Conservation (phyloP, 1,140 invertebrate species). For the Chionoecetes opilio region DNA sequence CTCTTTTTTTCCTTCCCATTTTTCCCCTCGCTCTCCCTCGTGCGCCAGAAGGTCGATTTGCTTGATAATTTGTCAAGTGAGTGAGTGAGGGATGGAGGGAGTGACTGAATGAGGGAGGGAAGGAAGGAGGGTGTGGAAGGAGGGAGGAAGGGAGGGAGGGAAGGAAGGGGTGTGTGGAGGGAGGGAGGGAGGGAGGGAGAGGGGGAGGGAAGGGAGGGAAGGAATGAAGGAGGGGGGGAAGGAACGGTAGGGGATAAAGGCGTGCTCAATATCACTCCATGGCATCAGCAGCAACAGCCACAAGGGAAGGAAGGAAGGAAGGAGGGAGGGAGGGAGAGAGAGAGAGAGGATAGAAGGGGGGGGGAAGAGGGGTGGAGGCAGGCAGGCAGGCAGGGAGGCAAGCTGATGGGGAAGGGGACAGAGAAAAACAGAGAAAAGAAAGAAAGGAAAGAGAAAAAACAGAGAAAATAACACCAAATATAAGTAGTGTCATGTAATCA, state of each 20-base stretch:
- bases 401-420: not conserved
- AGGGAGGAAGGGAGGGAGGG: not conserved
- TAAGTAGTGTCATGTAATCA: too few species aligned
- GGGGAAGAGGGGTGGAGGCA: not conserved
- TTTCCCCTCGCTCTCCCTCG: not conserved
- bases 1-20: too few species aligned
- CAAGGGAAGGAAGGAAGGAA: constrained; percentile 4
- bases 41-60: not conserved
- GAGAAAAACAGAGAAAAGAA: not conserved
- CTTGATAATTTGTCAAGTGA: constrained; percentile 30
- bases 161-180: not conserved
- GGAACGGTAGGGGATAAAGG: not conserved
- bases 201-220: not conserved
- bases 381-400: not conserved
- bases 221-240: not conserved
- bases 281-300: not conserved
- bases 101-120: too few species aligned
- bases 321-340: not conserved
- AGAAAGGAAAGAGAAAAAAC: too few species aligned
- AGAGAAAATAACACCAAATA: too few species aligned
- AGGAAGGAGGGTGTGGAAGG: not conserved
- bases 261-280: constrained; percentile 4
- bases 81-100: not conserved
- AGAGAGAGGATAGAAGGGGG: not conserved
- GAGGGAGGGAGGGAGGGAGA: not conserved